phyloP scores from a whole-genome alignment of 2,113 vertebrate species.

The Oxygymnocypris stewartii region DNA sequence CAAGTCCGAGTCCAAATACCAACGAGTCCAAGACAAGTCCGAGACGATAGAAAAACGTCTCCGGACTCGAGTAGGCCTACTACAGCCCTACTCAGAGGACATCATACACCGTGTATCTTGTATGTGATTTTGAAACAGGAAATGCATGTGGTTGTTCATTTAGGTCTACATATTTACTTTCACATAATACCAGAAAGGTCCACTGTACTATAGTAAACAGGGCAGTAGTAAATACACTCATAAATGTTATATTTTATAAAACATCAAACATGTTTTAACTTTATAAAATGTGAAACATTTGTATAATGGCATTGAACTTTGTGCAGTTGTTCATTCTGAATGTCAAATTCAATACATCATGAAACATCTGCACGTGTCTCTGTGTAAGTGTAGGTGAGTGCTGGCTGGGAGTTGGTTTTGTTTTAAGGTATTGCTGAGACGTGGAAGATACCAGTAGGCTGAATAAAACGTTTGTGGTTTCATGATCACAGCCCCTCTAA shows the following conservation, averaged over 20 bases:
- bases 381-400: slow-evolving; percentile 1
- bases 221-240: not conserved
- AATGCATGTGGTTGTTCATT: slow-evolving; percentile 29
- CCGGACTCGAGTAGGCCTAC: no score
- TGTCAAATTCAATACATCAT: not conserved
- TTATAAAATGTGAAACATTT: not conserved
- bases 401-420: slow-evolving; percentile 34
- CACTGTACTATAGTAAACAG: not conserved
- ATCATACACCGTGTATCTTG: not conserved
- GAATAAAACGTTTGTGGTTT: slow-evolving; percentile 20
- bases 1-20: no score
- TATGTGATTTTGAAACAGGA: slow-evolving; percentile 19
- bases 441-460: slow-evolving; percentile 29
- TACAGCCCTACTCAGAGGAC: slow-evolving; percentile 17
- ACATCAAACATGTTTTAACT: no score
- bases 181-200: not conserved
- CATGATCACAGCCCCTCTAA: not conserved
- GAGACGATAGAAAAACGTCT: no score
- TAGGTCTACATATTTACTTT: not conserved
- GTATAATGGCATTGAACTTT: not conserved
- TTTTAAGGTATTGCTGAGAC: slow-evolving; percentile 21
- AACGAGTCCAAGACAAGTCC: no score
- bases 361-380: not conserved
- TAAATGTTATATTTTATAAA: no score
- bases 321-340: not conserved